Evolutionary conservation across 1,140 invertebrate species (phyloP).

Genomic region (Pseudomyrmex flavicornis): DNA sequence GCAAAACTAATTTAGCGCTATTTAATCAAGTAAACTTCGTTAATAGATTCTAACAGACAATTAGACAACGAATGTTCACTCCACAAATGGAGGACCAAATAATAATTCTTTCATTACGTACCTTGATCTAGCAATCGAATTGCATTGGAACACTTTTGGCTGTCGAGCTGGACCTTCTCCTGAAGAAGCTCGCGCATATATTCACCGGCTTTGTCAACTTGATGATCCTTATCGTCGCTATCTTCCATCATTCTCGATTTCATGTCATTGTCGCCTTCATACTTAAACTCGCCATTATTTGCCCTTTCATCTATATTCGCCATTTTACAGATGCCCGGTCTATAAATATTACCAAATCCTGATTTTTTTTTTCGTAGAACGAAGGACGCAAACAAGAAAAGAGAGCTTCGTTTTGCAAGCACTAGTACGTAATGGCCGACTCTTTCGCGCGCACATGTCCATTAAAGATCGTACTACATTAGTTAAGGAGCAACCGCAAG

Average conservation of each 20-base stretch:
- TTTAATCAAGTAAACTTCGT: no score
- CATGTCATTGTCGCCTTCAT: slow-evolving; percentile 77
- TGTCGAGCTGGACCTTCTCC: slow-evolving; percentile 90
- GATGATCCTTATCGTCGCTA: slow-evolving; percentile 77
- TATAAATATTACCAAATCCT: neutral
- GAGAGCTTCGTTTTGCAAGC: no score
- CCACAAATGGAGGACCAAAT: no score
- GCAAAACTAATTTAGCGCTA: no score
- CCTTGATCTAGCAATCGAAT: slow-evolving; percentile 90
- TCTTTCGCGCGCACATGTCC: neutral
- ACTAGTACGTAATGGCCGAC: slow-evolving; percentile 23
- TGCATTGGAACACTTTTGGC: slow-evolving; percentile 89
- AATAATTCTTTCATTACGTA: slow-evolving; percentile 73
- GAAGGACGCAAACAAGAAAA: neutral
- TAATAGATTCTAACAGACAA: no score
- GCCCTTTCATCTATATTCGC: slow-evolving; percentile 77
- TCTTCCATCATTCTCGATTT: slow-evolving; percentile 74
- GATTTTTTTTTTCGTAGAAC: neutral
- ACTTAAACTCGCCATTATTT: slow-evolving; percentile 82
- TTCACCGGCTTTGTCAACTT: slow-evolving; percentile 89
- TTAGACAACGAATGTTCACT: no score
- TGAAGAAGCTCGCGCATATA: slow-evolving; percentile 91
- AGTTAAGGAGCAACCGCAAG: no score
- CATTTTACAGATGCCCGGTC: neutral
- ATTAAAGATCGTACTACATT: no score